Conservation (phyloP, 2,888 invertebrate species). For the Chymomyza caudatula region DNA sequence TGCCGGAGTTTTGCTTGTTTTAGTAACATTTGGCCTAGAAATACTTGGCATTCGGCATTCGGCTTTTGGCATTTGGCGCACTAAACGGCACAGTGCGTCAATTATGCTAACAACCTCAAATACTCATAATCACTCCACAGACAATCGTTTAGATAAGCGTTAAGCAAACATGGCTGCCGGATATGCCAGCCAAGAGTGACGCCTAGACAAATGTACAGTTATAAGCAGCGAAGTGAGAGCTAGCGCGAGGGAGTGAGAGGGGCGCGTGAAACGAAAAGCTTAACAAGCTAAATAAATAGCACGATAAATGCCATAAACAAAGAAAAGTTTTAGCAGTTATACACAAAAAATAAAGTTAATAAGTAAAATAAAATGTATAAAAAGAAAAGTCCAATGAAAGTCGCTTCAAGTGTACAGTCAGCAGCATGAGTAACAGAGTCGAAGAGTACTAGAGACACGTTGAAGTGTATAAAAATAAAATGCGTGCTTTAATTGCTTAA, state of each 20-base stretch:
- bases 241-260: not conserved
- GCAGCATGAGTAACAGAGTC: slow-evolving; percentile 45
- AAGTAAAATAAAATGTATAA: slow-evolving; percentile 10
- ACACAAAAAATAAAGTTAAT: slow-evolving; percentile 8
- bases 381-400: slow-evolving; percentile 63
- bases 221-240: not conserved
- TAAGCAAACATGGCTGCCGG: slow-evolving; percentile 67
- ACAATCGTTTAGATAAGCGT: slow-evolving; percentile 74
- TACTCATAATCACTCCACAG: slow-evolving; percentile 74
- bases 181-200: slow-evolving; percentile 40
- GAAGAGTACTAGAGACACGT: slow-evolving; percentile 16
- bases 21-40: not conserved
- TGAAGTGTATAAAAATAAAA: slow-evolving; percentile 50
- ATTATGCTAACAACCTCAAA: slow-evolving; percentile 71
- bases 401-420: slow-evolving; percentile 58
- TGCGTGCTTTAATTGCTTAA: slow-evolving; percentile 62
- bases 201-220: slow-evolving; percentile 31
- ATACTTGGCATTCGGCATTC: not conserved
- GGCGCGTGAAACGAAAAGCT: slow-evolving; percentile 59
- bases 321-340: slow-evolving; percentile 51
- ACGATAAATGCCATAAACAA: slow-evolving; percentile 72
- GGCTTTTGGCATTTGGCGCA: slow-evolving; percentile 11
- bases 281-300: slow-evolving; percentile 67
- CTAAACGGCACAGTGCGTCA: slow-evolving; percentile 64
- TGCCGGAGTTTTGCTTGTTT: slow-evolving; percentile 1